phyloP scores from a whole-genome alignment of 2,888 invertebrate genomes.

The Drosophila tripunctata region DNA sequence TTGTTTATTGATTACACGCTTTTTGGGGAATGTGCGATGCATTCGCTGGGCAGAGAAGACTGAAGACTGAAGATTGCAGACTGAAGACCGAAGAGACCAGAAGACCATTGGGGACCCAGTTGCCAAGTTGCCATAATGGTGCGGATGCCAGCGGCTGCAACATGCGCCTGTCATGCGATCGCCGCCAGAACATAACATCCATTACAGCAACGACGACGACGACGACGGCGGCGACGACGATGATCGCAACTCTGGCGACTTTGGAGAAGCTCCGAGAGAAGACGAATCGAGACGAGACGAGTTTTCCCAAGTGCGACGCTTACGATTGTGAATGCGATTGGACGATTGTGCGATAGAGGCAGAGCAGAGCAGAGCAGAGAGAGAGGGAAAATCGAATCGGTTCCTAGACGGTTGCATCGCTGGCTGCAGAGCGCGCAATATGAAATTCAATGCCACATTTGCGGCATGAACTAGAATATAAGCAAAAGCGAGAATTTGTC shows the following conservation, averaged over 20 bases:
- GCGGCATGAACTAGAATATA: conserved; percentile 75
- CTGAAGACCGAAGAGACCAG: neutral
- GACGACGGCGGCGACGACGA: conserved; percentile 23
- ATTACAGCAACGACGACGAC: conserved; percentile 64
- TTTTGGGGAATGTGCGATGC: conserved; percentile 80
- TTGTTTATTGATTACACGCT: conserved; percentile 83
- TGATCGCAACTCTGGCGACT: conserved; percentile 13
- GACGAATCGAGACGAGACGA: conserved; percentile 30
- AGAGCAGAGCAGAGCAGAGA: too few species aligned
- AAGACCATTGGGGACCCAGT: conserved; percentile 15
- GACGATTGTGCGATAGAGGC: conserved; percentile 2
- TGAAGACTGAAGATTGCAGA: neutral
- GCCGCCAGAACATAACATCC: conserved; percentile 81
- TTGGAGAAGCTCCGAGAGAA: neutral
- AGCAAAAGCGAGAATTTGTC: conserved; percentile 8
- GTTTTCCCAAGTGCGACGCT: conserved; percentile 52
- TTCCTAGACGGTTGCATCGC: neutral
- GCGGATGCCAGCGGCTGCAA: conserved; percentile 81
- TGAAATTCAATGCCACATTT: conserved; percentile 81
- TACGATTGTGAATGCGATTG: conserved; percentile 63
- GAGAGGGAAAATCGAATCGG: neutral
- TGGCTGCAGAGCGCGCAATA: conserved; percentile 62
- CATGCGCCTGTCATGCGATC: conserved; percentile 81
- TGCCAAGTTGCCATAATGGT: conserved; percentile 74
- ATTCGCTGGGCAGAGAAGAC: conserved; percentile 53